Percentiles rank a stretch among this genome's conserved stretches.
These are phyloP conservation scores for Lacerta viridis DNA, from an alignment of 2,797 vertebrate species.

Conservation along the genomic window DNA sequence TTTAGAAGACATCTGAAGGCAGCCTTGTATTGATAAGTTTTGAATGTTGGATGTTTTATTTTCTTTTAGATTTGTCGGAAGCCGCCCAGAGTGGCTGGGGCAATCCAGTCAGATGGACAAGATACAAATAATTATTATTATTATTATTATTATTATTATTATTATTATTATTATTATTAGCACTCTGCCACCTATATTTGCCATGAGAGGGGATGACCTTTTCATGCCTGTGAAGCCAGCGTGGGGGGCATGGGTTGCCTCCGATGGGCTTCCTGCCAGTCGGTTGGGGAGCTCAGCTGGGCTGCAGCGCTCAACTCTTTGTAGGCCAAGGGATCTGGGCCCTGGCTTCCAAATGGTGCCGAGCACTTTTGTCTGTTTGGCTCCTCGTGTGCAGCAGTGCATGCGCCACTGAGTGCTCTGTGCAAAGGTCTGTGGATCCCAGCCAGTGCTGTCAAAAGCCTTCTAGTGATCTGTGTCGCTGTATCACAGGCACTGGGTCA, in stretches of 20 bases:
- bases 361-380: neutral
- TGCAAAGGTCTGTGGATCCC: neutral
- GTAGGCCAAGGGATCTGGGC: neutral
- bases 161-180: too few relatives aligned
- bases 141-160: too few relatives aligned
- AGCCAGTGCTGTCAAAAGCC: neutral
- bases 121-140: too few relatives aligned
- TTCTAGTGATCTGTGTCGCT: slow-evolving; percentile 26
- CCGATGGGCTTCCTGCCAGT: neutral
- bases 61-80: too few relatives aligned
- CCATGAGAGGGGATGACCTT: neutral
- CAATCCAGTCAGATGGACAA: too few relatives aligned
- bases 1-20: too few relatives aligned
- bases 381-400: neutral
- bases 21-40: too few relatives aligned
- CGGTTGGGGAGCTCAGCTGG: neutral
- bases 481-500: neutral
- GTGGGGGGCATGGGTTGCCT: neutral
- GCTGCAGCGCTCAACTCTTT: neutral
- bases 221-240: neutral
- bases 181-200: neutral
- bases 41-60: too few relatives aligned
- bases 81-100: too few relatives aligned
- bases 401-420: neutral
- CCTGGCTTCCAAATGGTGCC: neutral